Evolutionary conservation across 2,888 invertebrate genomes (phyloP), one percentile per base, ranked within the genome.

Genomic region (Diarsia mendica): DNA sequence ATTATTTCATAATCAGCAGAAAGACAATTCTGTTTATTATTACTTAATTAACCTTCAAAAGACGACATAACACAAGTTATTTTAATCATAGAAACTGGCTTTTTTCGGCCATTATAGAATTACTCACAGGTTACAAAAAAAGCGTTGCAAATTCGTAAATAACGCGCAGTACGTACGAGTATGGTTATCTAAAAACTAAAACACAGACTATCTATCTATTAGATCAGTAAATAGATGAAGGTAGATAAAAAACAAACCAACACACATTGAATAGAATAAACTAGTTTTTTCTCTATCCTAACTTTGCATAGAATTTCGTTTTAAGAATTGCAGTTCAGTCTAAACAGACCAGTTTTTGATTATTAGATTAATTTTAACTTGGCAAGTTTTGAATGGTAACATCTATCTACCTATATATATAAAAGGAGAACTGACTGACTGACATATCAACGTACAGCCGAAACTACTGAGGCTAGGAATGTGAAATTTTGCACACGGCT

Each of bases 111-210:
- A 75, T 77, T 75, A 73, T 28, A 28, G 49, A 76, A 73, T 85
- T 67, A 80, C 70, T 73, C 63, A 72, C 20, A 70, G 68, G 61
- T 58, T 75, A 58, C 80, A 85, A 86, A 85, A 28, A 83, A 77
- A 44, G 75, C 86, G 85, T 80, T 73, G 44, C 81, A 63, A 86
- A 85, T 86, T 83, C 39, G 60, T 65, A 69, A 85, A 85, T 75
- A 77, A 72, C 64, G 55, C 74, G 65, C 68, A 58, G 44, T 82
- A 70, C 74, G 44, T 82, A 70, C 74, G 65, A 58, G 44, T 82
- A 70, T 76, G 65, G 69, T 77, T 78, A 77, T 68, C 63, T 63
- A 69, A 69, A 72, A 83, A 83, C 75, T 73, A 77, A 83, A 77
- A 80, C 61, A 71, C 28, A 46, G 49, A 51, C 64, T 74, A 74